Percentiles rank a stretch among this genome's conserved stretches.
These are phyloP conservation scores for Ernsta delagoae DNA, from an alignment of 2,888 invertebrate genomes.

Conservation along the genomic window DNA sequence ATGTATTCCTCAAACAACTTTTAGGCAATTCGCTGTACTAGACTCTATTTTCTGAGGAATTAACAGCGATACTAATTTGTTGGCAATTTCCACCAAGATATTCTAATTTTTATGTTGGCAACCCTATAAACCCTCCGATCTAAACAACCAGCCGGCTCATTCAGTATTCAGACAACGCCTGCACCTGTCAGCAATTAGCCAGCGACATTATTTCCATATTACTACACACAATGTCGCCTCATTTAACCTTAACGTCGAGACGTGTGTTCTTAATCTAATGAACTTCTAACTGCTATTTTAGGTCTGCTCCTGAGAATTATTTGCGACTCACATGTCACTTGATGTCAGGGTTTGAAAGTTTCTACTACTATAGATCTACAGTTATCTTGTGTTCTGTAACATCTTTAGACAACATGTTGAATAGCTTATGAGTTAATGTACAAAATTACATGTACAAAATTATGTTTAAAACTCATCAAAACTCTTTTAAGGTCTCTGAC, in stretches of 20 bases:
- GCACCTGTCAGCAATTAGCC: constrained; percentile 70
- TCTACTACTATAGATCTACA: neutral
- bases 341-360: neutral
- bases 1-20: no score
- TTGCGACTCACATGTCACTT: neutral
- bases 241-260: constrained; percentile 47
- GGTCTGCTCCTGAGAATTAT: constrained; percentile 7
- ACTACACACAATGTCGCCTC: constrained; percentile 61
- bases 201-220: constrained; percentile 66
- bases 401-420: neutral
- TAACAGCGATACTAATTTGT: neutral
- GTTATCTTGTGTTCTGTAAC: neutral
- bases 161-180: constrained; percentile 57
- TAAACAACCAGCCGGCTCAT: constrained; percentile 1
- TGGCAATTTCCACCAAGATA: neutral
- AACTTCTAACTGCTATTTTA: constrained; percentile 23
- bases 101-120: neutral
- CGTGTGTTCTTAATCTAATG: constrained; percentile 28
- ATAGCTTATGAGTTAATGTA: neutral
- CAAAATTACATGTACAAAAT: no score
- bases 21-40: no score
- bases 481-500: neutral
- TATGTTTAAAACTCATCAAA: neutral
- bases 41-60: neutral
- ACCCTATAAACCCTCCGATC: neutral